These are phyloP conservation scores for Phyllotreta cruciferae DNA, from an alignment of 2,888 invertebrate genomes.

Conservation along the genomic window DNA sequence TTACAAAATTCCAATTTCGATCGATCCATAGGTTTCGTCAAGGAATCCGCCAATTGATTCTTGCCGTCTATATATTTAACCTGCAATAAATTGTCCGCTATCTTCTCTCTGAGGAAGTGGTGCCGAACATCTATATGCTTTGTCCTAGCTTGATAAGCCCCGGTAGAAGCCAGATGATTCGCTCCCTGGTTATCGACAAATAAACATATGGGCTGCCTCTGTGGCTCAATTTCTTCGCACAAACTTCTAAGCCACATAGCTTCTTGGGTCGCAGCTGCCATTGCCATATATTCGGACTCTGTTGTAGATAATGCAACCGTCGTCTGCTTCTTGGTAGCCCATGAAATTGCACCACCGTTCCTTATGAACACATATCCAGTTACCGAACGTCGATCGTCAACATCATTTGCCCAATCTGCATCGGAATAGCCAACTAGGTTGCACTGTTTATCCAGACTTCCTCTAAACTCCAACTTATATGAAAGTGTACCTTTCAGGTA, in stretches of 20 bases:
- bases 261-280: constrained; percentile 13
- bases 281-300: constrained; percentile 15
- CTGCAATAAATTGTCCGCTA: neutral
- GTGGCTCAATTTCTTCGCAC: neutral
- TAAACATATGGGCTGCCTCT: neutral
- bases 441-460: neutral
- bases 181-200: constrained; percentile 1
- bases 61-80: neutral
- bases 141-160: neutral
- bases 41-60: neutral
- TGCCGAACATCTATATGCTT: neutral
- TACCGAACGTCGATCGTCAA: constrained; percentile 10
- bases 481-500: constrained; percentile 18
- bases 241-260: constrained; percentile 7
- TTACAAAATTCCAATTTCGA: neutral
- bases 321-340: constrained; percentile 8
- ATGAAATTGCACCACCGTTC: constrained; percentile 8
- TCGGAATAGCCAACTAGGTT: constrained; percentile 11
- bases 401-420: constrained; percentile 16
- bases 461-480: neutral
- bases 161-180: neutral
- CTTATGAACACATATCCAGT: constrained; percentile 16
- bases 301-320: constrained; percentile 12
- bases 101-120: constrained; percentile 3
- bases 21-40: neutral